Conservation (phyloP, 2,888 invertebrate species). For the Hirtodrosophila cameraria region DNA sequence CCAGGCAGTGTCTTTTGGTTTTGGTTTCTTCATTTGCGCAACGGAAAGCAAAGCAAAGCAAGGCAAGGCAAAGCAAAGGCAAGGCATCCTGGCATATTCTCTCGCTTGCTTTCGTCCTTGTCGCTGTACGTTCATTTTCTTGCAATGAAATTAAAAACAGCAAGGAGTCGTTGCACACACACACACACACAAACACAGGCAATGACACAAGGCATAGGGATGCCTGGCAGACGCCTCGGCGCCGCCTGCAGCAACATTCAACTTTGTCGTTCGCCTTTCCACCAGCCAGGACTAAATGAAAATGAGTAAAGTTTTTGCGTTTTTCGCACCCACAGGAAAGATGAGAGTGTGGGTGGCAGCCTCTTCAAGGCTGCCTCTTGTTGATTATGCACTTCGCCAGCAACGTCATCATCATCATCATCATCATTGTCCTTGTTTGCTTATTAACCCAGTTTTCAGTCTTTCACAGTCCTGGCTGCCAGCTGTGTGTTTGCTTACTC, state of each 20-base stretch:
- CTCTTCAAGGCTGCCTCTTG: slow-evolving; percentile 31
- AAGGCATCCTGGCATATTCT: slow-evolving; percentile 26
- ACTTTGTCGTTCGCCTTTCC: slow-evolving; percentile 19
- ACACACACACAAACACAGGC: slow-evolving; percentile 24
- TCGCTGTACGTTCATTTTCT: slow-evolving; percentile 59
- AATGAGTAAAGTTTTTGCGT: slow-evolving; percentile 76
- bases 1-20: slow-evolving; percentile 65
- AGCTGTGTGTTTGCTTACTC: slow-evolving; percentile 28
- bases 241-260: slow-evolving; percentile 35
- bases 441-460: slow-evolving; percentile 82
- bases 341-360: slow-evolving; percentile 21
- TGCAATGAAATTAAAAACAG: slow-evolving; percentile 83
- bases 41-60: slow-evolving; percentile 1
- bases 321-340: slow-evolving; percentile 60
- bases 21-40: slow-evolving; percentile 71
- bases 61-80: background rate
- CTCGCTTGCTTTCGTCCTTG: slow-evolving; percentile 40
- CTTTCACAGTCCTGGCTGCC: slow-evolving; percentile 39
- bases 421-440: slow-evolving; percentile 55
- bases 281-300: slow-evolving; percentile 65
- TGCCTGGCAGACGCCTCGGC: slow-evolving; percentile 22
- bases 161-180: slow-evolving; percentile 66
- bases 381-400: slow-evolving; percentile 74
- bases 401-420: slow-evolving; percentile 27
- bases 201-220: slow-evolving; percentile 46